Evolutionary conservation across 2,113 vertebrate species (phyloP).

Genomic region (Python bivittatus): DNA sequence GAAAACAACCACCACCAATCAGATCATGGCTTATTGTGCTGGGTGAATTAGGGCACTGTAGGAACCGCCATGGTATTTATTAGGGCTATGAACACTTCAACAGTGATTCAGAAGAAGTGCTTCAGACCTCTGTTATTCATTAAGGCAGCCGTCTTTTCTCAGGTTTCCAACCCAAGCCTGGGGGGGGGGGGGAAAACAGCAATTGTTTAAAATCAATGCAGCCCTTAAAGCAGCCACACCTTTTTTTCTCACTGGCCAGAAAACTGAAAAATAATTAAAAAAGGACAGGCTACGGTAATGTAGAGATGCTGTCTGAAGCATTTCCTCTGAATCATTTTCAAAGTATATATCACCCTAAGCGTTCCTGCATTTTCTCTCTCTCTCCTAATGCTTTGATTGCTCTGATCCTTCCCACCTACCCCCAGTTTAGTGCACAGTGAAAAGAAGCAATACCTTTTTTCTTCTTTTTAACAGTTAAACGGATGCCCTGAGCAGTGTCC

Average conservation of each 20-base stretch:
- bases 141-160: neutral
- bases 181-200: too few relatives aligned
- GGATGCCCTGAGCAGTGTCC: neutral
- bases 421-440: neutral
- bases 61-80: neutral
- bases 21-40: neutral
- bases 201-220: neutral
- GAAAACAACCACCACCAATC: neutral
- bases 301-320: neutral
- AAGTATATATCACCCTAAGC: neutral
- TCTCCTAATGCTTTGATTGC: neutral
- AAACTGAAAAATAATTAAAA: neutral
- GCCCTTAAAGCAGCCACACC: neutral
- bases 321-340: neutral
- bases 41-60: neutral
- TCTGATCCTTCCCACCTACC: neutral
- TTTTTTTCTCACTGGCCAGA: neutral
- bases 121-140: neutral
- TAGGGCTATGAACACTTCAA: neutral
- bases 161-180: neutral
- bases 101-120: neutral
- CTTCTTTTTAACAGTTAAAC: neutral
- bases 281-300: neutral
- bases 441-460: neutral
- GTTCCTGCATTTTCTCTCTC: neutral